Conservation (phyloP, 2,888 invertebrate species). For the Ennomos quercinarius region DNA sequence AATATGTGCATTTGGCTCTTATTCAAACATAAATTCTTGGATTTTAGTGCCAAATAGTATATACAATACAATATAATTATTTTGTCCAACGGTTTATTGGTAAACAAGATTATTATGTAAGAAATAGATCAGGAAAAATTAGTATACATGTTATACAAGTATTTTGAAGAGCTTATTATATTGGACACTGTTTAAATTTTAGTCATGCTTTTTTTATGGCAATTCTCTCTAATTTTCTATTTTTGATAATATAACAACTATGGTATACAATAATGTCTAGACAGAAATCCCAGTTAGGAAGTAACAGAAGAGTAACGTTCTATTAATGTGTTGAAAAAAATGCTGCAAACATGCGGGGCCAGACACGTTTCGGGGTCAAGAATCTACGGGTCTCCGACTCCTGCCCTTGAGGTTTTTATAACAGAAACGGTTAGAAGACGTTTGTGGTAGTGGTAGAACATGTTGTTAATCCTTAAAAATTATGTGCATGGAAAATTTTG, state of each 20-base stretch:
- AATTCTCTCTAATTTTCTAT: not conserved
- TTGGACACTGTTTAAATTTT: not conserved
- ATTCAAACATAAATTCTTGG: constrained; percentile 68
- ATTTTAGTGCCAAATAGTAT: constrained; percentile 64
- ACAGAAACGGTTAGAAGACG: constrained; percentile 58
- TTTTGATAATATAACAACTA: not conserved
- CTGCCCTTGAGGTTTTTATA: constrained; percentile 76
- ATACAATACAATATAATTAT: constrained; percentile 59
- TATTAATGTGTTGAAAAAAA: constrained; percentile 49
- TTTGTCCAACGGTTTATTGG: constrained; percentile 45
- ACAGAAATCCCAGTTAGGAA: constrained; percentile 29
- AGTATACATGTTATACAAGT: too few relatives aligned
- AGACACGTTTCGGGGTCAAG: constrained; percentile 72
- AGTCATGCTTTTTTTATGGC: not conserved
- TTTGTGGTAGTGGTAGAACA: constrained; percentile 37
- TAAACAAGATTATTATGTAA: constrained; percentile 42
- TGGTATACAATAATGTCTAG: constrained; percentile 18
- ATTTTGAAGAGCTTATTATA: too few relatives aligned
- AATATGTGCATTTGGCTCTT: constrained; percentile 75
- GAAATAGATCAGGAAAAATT: constrained; percentile 19
- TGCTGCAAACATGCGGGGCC: constrained; percentile 45
- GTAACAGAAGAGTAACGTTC: constrained; percentile 49
- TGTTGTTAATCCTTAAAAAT: constrained; percentile 43
- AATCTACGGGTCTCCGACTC: constrained; percentile 74
- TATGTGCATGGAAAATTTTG: constrained; percentile 30